Percentiles rank a stretch among this genome's conserved stretches.
These are phyloP conservation scores for Mythimna ferrago DNA, from an alignment of 2,888 invertebrate species.

Conservation along the genomic window DNA sequence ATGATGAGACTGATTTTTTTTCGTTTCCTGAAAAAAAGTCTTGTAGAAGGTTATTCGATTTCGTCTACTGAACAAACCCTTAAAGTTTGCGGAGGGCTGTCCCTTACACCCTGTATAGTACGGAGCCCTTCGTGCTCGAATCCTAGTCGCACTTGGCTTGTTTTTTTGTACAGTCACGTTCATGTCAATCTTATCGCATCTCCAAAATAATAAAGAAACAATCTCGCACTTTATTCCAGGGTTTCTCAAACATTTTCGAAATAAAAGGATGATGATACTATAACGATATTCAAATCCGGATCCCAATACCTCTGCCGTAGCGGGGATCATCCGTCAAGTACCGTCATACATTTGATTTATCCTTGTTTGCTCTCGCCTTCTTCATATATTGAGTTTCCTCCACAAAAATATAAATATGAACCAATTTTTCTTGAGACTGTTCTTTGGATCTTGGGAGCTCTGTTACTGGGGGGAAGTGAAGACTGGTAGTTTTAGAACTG, in stretches of 20 bases:
- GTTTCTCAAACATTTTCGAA: constrained; percentile 31
- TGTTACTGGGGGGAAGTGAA: neutral
- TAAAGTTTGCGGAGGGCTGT: too few relatives aligned
- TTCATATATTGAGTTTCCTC: constrained; percentile 44
- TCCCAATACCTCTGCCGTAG: constrained; percentile 32
- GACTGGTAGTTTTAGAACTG: neutral
- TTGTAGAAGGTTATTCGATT: too few relatives aligned
- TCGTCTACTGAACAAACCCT: too few relatives aligned
- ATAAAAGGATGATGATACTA: constrained; percentile 42
- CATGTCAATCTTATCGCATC: neutral
- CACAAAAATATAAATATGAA: constrained; percentile 41
- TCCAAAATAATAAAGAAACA: constrained; percentile 16
- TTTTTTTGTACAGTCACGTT: neutral
- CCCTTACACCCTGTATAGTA: too few relatives aligned
- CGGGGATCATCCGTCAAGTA: constrained; percentile 56
- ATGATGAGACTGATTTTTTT: too few relatives aligned
- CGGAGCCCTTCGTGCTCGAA: too few relatives aligned
- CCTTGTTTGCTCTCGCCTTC: constrained; percentile 42
- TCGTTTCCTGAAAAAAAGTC: too few relatives aligned
- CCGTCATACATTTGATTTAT: constrained; percentile 60
- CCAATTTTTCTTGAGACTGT: constrained; percentile 33
- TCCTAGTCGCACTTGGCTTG: too few relatives aligned
- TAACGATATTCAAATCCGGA: constrained; percentile 55
- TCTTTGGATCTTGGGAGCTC: neutral
- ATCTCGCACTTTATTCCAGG: constrained; percentile 6